Evolutionary conservation across 2,797 vertebrate genomes (phyloP).

Genomic region (Parauchenoglanis punctatus): DNA sequence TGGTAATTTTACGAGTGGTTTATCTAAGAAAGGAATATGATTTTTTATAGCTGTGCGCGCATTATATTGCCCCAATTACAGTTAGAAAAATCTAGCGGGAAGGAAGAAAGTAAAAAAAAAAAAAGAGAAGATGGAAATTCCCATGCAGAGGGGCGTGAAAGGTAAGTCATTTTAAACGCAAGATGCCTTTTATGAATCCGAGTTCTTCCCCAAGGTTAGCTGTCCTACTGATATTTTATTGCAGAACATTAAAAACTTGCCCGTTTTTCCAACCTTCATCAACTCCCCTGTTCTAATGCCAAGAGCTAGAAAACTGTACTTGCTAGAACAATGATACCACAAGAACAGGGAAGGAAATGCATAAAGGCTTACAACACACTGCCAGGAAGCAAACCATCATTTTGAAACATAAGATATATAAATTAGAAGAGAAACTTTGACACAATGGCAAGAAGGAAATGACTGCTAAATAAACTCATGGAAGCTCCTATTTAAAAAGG

Average conservation of each 20-base stretch:
- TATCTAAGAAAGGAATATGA: not conserved
- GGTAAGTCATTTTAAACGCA: not conserved
- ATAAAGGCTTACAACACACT: slow-evolving; percentile 7
- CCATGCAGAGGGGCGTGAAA: not conserved
- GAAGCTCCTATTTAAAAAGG: not conserved
- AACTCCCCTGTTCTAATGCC: slow-evolving; percentile 1
- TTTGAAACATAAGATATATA: slow-evolving; percentile 28
- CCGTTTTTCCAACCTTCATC: not conserved
- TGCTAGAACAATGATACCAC: slow-evolving; percentile 17
- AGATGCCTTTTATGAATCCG: not conserved
- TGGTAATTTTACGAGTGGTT: not conserved
- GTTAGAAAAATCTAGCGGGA: not conserved
- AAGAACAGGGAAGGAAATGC: slow-evolving; percentile 43
- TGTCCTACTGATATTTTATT: not conserved
- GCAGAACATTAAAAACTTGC: not conserved
- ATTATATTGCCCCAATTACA: not conserved
- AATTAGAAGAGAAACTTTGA: not conserved
- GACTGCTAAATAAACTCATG: not conserved
- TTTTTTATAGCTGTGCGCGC: not conserved
- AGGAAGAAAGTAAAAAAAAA: not conserved
- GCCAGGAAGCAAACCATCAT: slow-evolving; percentile 43
- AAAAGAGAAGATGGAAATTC: not conserved
- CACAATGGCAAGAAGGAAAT: not conserved
- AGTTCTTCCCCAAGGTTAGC: not conserved
- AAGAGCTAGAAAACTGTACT: slow-evolving; percentile 8